Evolutionary conservation across 2,113 vertebrate genomes (phyloP).

Genomic region (Dicrurus megarhynchus): DNA sequence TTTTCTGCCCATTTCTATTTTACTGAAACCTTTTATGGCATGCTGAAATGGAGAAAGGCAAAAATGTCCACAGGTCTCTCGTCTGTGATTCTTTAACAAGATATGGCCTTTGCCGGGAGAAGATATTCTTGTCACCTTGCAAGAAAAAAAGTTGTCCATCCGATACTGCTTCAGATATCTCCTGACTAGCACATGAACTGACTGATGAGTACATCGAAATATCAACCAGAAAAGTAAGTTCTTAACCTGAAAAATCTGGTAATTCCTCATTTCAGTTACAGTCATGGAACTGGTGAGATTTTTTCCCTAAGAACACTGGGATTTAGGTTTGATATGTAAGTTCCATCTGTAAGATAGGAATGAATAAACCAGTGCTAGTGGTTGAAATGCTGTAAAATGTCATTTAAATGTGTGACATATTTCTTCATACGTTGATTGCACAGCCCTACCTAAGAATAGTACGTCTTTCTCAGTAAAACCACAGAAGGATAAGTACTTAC

Average conservation of each 20-base stretch:
- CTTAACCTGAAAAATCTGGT: not conserved
- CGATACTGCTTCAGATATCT: not conserved
- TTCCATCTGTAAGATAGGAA: not conserved
- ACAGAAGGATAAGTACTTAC: constrained; percentile 27
- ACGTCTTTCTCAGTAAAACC: constrained; percentile 20
- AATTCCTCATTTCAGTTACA: not conserved
- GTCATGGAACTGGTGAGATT: not conserved
- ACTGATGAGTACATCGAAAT: not conserved
- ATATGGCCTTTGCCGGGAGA: not conserved
- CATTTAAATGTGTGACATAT: not conserved
- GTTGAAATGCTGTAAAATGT: not conserved
- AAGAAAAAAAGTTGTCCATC: not conserved
- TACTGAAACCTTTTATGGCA: not conserved
- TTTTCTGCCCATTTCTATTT: not conserved
- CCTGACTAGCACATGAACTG: not conserved
- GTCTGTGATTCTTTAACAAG: not conserved
- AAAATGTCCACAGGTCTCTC: not conserved
- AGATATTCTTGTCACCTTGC: not conserved
- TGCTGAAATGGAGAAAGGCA: not conserved
- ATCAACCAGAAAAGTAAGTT: not conserved
- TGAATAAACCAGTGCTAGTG: not conserved
- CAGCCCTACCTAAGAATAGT: constrained; percentile 3
- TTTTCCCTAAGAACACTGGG: not conserved
- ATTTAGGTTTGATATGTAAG: not conserved
- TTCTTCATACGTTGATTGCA: not conserved